Evolutionary conservation across 2,797 vertebrate genomes (phyloP).

Genomic region (Tauraco hartlaubi): DNA sequence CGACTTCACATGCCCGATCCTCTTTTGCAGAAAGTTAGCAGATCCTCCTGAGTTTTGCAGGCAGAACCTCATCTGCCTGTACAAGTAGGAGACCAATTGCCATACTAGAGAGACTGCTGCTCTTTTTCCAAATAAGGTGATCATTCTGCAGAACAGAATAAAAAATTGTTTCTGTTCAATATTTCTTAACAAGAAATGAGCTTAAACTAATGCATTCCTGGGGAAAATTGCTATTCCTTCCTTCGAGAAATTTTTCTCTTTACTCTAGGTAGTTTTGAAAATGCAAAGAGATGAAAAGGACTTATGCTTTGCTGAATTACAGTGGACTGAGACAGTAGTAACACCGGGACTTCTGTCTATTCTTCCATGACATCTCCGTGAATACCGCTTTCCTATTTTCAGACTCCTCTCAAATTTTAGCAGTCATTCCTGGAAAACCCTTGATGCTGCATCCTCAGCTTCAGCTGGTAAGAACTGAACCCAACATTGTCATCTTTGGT

Average conservation of each 20-base stretch:
- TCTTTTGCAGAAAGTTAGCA: not conserved
- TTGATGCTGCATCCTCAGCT: not conserved
- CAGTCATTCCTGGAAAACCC: not conserved
- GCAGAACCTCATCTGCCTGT: not conserved
- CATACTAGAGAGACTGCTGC: not conserved
- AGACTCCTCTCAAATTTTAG: not conserved
- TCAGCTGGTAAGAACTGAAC: not conserved
- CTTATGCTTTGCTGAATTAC: not conserved
- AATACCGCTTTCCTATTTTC: not conserved
- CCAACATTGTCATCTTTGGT: not conserved
- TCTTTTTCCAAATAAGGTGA: not conserved
- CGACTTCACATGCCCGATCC: rapidly evolving
- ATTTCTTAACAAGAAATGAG: not conserved
- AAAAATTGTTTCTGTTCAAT: not conserved
- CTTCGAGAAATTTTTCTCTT: not conserved
- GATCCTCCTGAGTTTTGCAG: not conserved
- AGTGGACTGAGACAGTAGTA: not conserved
- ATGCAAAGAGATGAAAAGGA: not conserved
- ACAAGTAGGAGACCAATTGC: not conserved
- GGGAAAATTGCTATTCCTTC: not conserved
- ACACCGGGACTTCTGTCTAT: not conserved
- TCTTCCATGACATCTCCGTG: not conserved
- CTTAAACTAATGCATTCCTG: not conserved
- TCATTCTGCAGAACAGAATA: not conserved
- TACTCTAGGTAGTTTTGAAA: not conserved